phyloP scores from a whole-genome alignment of 2,888 invertebrate species.

The Pandemis heparana region DNA sequence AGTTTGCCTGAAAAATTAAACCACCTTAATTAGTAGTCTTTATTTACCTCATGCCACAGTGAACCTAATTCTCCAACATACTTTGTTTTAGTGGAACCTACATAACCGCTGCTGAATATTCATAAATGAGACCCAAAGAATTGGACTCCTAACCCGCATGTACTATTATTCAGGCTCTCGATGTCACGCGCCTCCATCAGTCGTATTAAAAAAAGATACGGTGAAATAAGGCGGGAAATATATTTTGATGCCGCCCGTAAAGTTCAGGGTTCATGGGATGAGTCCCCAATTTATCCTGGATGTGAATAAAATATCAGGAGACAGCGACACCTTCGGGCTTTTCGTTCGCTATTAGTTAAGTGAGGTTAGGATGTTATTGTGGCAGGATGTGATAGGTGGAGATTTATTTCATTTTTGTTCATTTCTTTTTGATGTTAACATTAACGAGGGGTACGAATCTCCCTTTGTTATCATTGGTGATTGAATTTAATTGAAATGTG shows the following conservation, averaged over 20 bases:
- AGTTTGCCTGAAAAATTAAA: too few species aligned
- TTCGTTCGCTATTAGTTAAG: constrained; percentile 16
- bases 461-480: too few species aligned
- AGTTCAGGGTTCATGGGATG: constrained; percentile 40
- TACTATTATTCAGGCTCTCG: constrained; percentile 14
- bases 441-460: too few species aligned
- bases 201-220: constrained; percentile 39
- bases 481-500: too few species aligned
- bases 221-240: constrained; percentile 19
- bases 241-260: constrained; percentile 30
- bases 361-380: background rate
- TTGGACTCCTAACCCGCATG: constrained; percentile 10
- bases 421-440: too few species aligned
- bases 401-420: background rate
- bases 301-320: constrained; percentile 31
- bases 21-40: background rate
- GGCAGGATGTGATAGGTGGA: background rate
- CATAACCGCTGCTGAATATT: constrained; percentile 11
- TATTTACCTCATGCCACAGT: background rate
- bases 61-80: background rate
- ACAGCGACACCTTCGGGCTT: constrained; percentile 10
- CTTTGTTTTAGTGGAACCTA: background rate
- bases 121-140: constrained; percentile 23
- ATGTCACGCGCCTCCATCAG: constrained; percentile 24
- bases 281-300: constrained; percentile 24